These are phyloP conservation scores for Drosophila diplacantha DNA, from an alignment of 2,888 invertebrate genomes.

Conservation along the genomic window DNA sequence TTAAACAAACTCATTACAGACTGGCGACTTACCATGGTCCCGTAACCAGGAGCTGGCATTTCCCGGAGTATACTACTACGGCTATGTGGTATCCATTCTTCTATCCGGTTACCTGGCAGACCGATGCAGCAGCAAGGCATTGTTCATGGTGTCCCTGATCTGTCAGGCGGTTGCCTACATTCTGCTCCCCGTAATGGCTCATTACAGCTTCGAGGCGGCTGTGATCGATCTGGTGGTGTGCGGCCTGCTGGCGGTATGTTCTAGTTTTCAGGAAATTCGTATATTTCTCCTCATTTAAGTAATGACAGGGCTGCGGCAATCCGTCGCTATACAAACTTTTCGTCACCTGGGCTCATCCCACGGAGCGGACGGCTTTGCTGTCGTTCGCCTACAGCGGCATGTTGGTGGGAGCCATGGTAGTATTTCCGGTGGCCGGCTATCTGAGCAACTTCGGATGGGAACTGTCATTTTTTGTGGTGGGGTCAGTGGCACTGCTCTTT, in stretches of 20 bases:
- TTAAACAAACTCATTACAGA: slow-evolving; percentile 12
- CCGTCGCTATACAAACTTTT: slow-evolving; percentile 76
- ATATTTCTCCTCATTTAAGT: not conserved
- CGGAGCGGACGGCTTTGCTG: slow-evolving; percentile 76
- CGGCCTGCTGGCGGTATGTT: slow-evolving; percentile 78
- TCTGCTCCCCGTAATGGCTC: slow-evolving; percentile 78
- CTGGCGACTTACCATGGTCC: slow-evolving; percentile 79
- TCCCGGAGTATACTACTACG: slow-evolving; percentile 80
- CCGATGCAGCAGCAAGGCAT: slow-evolving; percentile 77
- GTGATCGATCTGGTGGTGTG: slow-evolving; percentile 77
- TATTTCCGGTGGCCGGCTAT: slow-evolving; percentile 80
- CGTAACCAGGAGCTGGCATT: slow-evolving; percentile 79
- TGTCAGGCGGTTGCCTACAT: slow-evolving; percentile 77
- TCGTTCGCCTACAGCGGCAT: slow-evolving; percentile 78
- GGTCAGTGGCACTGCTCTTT: slow-evolving; percentile 62
- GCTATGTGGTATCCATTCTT: slow-evolving; percentile 76
- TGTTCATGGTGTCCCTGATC: slow-evolving; percentile 74
- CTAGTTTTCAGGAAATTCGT: too few relatives aligned
- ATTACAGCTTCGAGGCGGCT: slow-evolving; percentile 74
- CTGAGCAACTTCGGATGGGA: slow-evolving; percentile 82
- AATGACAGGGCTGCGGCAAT: slow-evolving; percentile 72
- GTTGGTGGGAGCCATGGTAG: slow-evolving; percentile 78
- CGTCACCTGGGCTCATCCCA: slow-evolving; percentile 77
- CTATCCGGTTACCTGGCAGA: slow-evolving; percentile 77
- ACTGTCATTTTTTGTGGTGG: slow-evolving; percentile 80